Conservation (phyloP, 2,888 invertebrate genomes). For the Pheosia tremula region DNA sequence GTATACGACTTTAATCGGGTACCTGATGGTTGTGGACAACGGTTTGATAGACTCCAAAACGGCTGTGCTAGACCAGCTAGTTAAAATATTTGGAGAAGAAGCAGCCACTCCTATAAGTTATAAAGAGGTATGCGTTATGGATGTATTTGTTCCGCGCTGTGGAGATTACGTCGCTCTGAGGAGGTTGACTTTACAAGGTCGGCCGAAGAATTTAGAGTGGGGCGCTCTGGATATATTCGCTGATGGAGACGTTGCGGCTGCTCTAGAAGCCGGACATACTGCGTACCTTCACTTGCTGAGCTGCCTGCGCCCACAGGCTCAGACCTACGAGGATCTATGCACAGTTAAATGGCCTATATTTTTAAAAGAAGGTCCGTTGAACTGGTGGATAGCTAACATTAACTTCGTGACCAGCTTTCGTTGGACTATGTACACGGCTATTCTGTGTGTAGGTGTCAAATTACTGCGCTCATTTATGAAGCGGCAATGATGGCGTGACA, state of each 20-base stretch:
- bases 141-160: constrained; percentile 68
- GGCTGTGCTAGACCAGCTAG: constrained; percentile 66
- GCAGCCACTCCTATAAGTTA: constrained; percentile 64
- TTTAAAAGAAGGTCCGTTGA: constrained; percentile 42
- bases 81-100: constrained; percentile 65
- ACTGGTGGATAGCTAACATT: constrained; percentile 48
- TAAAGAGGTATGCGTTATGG: constrained; percentile 58
- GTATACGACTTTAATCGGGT: constrained; percentile 63
- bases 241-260: constrained; percentile 72
- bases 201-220: constrained; percentile 63
- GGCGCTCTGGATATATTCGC: constrained; percentile 73
- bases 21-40: constrained; percentile 51
- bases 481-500: constrained; percentile 22
- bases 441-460: constrained; percentile 46
- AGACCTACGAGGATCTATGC: constrained; percentile 64
- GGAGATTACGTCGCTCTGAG: constrained; percentile 70
- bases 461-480: constrained; percentile 42
- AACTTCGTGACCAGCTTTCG: constrained; percentile 52
- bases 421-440: constrained; percentile 46
- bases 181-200: constrained; percentile 40
- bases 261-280: constrained; percentile 72
- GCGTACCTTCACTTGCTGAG: constrained; percentile 67
- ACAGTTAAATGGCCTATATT: constrained; percentile 48
- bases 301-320: constrained; percentile 71
- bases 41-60: constrained; percentile 41